Evolutionary conservation across 1,140 invertebrate species (phyloP).

Genomic region (Drosophila ambigua): DNA sequence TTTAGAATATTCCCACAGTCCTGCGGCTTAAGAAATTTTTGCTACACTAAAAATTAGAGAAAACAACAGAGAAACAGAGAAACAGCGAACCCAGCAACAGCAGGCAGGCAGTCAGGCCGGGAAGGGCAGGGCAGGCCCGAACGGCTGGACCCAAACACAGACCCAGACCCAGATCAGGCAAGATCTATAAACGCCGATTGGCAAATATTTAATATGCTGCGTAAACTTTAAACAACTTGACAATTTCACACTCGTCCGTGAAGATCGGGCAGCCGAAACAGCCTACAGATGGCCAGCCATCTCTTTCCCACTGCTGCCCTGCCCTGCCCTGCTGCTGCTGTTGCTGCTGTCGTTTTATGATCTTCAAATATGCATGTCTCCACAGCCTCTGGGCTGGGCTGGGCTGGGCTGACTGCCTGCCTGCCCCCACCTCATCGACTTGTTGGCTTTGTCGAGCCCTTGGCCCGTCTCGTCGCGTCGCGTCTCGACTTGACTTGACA

Average conservation of each 20-base stretch:
- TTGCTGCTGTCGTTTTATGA: slow-evolving; percentile 74
- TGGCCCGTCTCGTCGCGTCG: slow-evolving; percentile 37
- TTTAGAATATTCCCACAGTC: slow-evolving; percentile 70
- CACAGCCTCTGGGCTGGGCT: slow-evolving; percentile 8
- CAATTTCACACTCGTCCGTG: slow-evolving; percentile 80
- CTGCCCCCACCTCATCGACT: slow-evolving; percentile 58
- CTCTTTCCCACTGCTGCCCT: background rate
- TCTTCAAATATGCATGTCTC: slow-evolving; percentile 71
- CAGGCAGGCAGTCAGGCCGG: slow-evolving; percentile 10
- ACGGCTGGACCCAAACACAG: slow-evolving; percentile 18
- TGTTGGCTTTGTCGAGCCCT: slow-evolving; percentile 78
- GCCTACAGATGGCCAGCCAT: slow-evolving; percentile 11
- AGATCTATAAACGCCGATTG: slow-evolving; percentile 82
- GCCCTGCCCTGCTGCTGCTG: slow-evolving; percentile 1
- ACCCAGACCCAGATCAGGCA: slow-evolving; percentile 42
- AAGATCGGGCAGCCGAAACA: slow-evolving; percentile 54
- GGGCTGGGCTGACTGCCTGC: background rate
- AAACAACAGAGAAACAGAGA: slow-evolving; percentile 39
- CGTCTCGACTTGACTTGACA: slow-evolving; percentile 1
- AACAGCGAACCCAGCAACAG: slow-evolving; percentile 13
- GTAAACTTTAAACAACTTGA: slow-evolving; percentile 82
- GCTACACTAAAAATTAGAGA: slow-evolving; percentile 61
- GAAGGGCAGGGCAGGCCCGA: slow-evolving; percentile 7
- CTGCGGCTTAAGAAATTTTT: slow-evolving; percentile 33
- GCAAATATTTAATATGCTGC: slow-evolving; percentile 82